Evolutionary conservation across 2,888 invertebrate species (phyloP).

Genomic region (Teleiodes luculella): DNA sequence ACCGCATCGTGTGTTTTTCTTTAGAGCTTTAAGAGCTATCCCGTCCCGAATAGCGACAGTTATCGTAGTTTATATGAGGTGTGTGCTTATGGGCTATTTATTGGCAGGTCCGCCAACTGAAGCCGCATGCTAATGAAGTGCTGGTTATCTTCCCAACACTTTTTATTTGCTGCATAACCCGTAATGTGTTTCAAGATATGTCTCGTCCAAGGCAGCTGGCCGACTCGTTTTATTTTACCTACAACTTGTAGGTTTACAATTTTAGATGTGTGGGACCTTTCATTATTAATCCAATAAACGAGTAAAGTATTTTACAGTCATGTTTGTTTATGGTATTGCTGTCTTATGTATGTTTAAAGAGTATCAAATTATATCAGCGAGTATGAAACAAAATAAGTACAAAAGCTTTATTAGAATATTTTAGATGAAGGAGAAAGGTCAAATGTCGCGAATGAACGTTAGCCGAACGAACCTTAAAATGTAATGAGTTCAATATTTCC

Average conservation of each 20-base stretch:
- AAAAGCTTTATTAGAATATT: constrained; percentile 28
- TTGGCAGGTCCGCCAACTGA: constrained; percentile 40
- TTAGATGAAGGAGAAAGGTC: constrained; percentile 48
- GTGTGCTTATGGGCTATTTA: constrained; percentile 33
- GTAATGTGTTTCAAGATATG: constrained; percentile 57
- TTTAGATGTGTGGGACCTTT: too few relatives aligned
- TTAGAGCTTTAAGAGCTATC: background rate
- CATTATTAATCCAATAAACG: constrained; percentile 21
- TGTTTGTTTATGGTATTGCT: too few relatives aligned
- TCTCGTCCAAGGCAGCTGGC: constrained; percentile 37
- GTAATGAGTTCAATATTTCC: constrained; percentile 67
- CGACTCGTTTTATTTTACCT: constrained; percentile 26
- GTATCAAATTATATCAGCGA: too few relatives aligned
- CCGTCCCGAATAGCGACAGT: constrained; percentile 17
- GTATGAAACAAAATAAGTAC: constrained; percentile 15
- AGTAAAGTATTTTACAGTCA: too few relatives aligned
- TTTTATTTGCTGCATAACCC: constrained; percentile 55
- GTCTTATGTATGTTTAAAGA: too few relatives aligned
- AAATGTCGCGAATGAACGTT: constrained; percentile 47
- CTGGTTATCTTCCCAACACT: constrained; percentile 42
- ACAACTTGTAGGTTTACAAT: background rate
- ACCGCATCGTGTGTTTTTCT: too few relatives aligned
- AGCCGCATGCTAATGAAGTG: constrained; percentile 55
- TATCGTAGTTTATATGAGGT: constrained; percentile 24
- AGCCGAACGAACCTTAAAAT: constrained; percentile 49